Conservation (phyloP, 92 coral and sea anemone species). For the Porites cylindrica region DNA sequence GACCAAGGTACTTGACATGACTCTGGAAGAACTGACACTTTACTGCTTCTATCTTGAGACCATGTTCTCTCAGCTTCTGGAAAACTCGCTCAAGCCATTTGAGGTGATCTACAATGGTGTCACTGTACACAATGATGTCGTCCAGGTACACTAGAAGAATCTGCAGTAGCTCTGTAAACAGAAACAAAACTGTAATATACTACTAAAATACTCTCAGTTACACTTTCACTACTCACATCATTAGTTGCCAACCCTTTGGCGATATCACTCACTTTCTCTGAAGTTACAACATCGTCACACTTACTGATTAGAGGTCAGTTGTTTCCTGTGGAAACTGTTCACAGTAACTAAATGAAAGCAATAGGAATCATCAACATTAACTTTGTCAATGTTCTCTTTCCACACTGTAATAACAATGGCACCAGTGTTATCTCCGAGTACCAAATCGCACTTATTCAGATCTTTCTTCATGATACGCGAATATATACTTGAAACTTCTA, state of each 20-base stretch:
- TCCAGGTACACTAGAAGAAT: too few species aligned
- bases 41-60: too few species aligned
- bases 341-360: conserved; percentile 43
- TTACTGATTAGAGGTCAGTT: conserved; percentile 37
- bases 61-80: too few species aligned
- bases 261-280: conserved; percentile 5
- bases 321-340: conserved; percentile 45
- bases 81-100: too few species aligned
- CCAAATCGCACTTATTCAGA: conserved; percentile 49
- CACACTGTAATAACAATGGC: conserved; percentile 54
- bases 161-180: too few species aligned
- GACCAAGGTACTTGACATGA: background rate
- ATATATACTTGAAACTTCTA: conserved; percentile 31
- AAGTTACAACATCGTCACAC: conserved; percentile 1
- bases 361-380: conserved; percentile 30
- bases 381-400: conserved; percentile 41
- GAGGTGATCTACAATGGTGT: too few species aligned
- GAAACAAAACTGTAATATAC: background rate
- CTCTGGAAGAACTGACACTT: too few species aligned
- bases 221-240: background rate
- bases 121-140: too few species aligned
- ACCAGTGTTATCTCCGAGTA: conserved; percentile 47
- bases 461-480: conserved; percentile 35
- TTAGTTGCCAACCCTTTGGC: conserved; percentile 31
- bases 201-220: conserved; percentile 19